Evolutionary conservation across 2,113 vertebrate species (phyloP).

Genomic region (Cavia porcellus): DNA sequence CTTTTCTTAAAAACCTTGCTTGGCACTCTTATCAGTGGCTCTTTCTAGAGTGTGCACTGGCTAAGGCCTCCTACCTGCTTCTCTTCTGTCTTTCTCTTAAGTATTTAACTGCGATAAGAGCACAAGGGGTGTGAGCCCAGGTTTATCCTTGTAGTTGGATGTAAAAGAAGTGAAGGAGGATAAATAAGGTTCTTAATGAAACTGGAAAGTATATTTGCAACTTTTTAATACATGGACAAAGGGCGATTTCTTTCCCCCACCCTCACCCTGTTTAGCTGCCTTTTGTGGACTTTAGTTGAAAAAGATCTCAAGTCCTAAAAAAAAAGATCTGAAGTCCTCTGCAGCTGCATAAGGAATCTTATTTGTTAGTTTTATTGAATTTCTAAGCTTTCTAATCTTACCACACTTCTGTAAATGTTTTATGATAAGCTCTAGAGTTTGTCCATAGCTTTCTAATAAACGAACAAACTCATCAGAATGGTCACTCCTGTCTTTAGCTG

Average conservation of each 20-base stretch:
- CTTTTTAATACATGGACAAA: constrained; percentile 3
- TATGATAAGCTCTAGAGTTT: constrained; percentile 40
- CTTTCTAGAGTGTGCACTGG: not conserved
- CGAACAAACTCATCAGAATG: not conserved
- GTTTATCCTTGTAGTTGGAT: not conserved
- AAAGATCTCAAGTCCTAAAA: not conserved
- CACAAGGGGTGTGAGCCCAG: not conserved
- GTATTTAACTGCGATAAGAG: not conserved
- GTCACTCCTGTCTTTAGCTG: constrained; percentile 47
- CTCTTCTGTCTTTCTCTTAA: not conserved
- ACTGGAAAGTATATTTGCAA: not conserved
- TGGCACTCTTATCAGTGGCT: not conserved
- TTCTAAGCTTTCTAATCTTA: constrained; percentile 61
- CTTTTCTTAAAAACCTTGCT: not conserved
- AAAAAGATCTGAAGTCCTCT: not conserved
- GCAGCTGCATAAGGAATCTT: not conserved
- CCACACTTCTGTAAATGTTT: constrained; percentile 45
- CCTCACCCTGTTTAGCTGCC: not conserved
- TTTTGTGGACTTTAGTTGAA: not conserved
- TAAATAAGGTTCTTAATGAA: not conserved
- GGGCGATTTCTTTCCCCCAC: not conserved
- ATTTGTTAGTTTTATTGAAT: constrained; percentile 28
- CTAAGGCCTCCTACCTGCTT: not conserved
- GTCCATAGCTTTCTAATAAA: constrained; percentile 15
- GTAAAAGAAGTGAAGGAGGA: not conserved